A percentile compares a stretch with the other conserved stretches of the same genome.
Evolutionary conservation across 2,888 invertebrate genomes (phyloP).

Genomic region (Callyntrura sp.): DNA sequence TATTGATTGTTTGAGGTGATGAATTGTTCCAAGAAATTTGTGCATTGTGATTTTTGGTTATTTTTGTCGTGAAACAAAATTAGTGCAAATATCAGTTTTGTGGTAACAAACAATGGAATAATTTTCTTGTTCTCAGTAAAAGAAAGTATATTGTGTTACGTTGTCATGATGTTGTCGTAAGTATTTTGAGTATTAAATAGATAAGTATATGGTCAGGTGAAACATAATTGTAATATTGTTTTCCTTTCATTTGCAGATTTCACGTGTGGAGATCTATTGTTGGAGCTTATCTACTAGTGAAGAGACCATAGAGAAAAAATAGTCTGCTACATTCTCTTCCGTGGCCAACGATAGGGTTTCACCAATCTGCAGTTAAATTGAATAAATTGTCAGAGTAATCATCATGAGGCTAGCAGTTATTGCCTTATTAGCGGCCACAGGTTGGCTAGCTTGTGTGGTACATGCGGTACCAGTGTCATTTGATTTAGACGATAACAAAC

Average conservation of each 20-base stretch:
- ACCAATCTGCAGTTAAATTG: background rate
- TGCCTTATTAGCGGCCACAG: slow-evolving; percentile 77
- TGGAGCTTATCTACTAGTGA: background rate
- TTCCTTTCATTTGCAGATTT: slow-evolving; percentile 29
- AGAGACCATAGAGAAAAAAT: slow-evolving; percentile 7
- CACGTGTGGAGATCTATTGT: slow-evolving; percentile 21
- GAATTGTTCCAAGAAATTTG: slow-evolving; percentile 19
- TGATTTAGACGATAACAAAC: slow-evolving; percentile 80
- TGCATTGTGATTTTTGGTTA: background rate
- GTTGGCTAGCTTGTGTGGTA: slow-evolving; percentile 65
- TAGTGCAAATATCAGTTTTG: background rate
- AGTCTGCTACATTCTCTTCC: slow-evolving; percentile 8
- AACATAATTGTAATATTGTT: too few relatives aligned
- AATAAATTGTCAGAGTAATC: slow-evolving; percentile 15
- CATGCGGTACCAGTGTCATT: slow-evolving; percentile 82
- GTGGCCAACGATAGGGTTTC: slow-evolving; percentile 35
- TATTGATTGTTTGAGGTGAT: slow-evolving; percentile 16
- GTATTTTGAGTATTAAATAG: background rate
- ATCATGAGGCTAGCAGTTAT: slow-evolving; percentile 82
- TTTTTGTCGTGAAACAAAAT: background rate
- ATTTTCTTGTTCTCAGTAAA: background rate
- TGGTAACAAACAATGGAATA: background rate
- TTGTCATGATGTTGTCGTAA: too few relatives aligned
- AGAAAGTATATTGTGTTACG: background rate
- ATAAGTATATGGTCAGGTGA: background rate